phyloP scores from a whole-genome alignment of 2,888 invertebrate genomes.

The Callosobruchus maculatus region DNA sequence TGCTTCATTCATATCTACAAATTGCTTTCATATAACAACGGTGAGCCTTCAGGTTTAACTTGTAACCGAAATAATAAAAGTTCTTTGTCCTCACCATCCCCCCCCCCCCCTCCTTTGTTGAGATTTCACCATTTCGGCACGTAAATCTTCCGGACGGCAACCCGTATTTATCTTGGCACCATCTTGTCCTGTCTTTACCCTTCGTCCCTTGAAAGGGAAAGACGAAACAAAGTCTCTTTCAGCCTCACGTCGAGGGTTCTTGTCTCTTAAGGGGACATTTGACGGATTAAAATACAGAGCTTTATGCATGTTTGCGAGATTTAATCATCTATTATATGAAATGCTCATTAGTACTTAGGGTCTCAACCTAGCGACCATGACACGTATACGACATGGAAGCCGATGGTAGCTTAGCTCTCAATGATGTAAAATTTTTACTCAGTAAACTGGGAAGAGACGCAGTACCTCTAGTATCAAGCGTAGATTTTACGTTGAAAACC shows the following conservation, averaged over 20 bases:
- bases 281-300: neutral
- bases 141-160: neutral
- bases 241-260: neutral
- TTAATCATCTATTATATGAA: neutral
- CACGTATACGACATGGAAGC: too few relatives aligned
- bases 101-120: neutral
- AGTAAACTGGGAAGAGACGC: too few relatives aligned
- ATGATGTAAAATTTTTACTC: too few relatives aligned
- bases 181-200: neutral
- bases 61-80: neutral
- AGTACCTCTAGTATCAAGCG: too few relatives aligned
- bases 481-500: too few relatives aligned
- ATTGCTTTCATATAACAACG: neutral
- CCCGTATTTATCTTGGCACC: neutral
- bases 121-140: neutral
- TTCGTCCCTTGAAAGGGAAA: neutral
- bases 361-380: too few relatives aligned
- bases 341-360: neutral
- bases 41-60: neutral
- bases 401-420: too few relatives aligned
- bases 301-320: neutral
- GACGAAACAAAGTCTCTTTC: neutral
- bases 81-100: neutral
- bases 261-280: neutral
- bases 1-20: neutral